Evolutionary conservation across 2,888 invertebrate species (phyloP), one percentile per base, ranked within the genome.

Genomic region (Pyrocoelia pectoralis): DNA sequence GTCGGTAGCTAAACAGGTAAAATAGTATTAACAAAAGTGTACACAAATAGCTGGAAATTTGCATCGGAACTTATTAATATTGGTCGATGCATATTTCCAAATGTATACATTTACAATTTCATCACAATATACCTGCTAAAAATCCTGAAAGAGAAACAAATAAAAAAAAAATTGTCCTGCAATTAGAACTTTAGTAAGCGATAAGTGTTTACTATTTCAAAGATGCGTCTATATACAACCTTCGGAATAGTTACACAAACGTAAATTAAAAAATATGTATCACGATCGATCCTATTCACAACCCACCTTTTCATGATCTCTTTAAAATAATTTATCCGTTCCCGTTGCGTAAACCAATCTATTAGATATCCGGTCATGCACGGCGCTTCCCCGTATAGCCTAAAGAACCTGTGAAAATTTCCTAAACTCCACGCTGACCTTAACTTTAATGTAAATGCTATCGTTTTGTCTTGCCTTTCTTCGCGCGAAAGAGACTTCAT

Each of bases 261-360:
- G 24, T 24, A 6, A 24, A 24, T 24, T 24, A 17, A 38, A 28
- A 49, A 68, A 82, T 88, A 28, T 33, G 12, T 15, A 28, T 55
- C 4, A 24, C 24, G 6, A 6, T 5, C 24, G n/a, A 33, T 33
- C 33, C 2, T 8, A n/a, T 17, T 29, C 17, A 14, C 12, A 43
- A 96, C 97, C 86, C 94, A 99, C 97, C 97, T 91, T 90, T 97
- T 98, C 72, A 97, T 88, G 82, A 98, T 93, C 80, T 89, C 88
- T 83, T 93, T 96, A 78, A 98, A 86, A 76, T 97, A 98, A 74
- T 86, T 84, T 83, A 94, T 97, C 78, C 99, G 87, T 82, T 98
- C 97, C 77, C 98, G 87, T 70, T 96, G 94, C 79, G 96, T 89
- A 87, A 98, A 98, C 96, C 98, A 97, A 84, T 98, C 98, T 85